A percentile compares a stretch with the other conserved stretches of the same genome.
Evolutionary conservation across 2,113 vertebrate species (phyloP).

Genomic region (Anolis carolinensis): DNA sequence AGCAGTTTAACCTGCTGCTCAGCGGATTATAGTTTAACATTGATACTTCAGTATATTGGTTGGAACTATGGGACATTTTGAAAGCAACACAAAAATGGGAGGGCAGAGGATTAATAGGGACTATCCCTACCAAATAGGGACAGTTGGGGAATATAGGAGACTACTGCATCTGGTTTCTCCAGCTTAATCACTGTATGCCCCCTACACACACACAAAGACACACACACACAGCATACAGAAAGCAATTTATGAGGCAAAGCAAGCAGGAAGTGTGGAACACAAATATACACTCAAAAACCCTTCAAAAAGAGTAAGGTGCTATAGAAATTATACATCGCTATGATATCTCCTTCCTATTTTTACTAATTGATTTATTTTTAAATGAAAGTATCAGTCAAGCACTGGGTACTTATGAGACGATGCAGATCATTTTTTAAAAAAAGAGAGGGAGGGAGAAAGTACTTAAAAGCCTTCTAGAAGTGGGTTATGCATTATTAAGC

Average conservation of each 20-base stretch:
- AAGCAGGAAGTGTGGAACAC: not conserved
- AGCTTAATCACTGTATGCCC: not conserved
- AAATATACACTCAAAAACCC: not conserved
- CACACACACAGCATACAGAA: not conserved
- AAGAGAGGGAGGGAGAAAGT: too few species aligned
- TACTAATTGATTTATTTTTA: slow-evolving; percentile 3
- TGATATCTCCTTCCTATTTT: not conserved
- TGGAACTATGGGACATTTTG: too few species aligned
- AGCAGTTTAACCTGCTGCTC: too few species aligned
- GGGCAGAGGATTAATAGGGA: too few species aligned
- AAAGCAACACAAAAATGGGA: too few species aligned
- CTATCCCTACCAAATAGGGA: too few species aligned
- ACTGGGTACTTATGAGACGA: not conserved
- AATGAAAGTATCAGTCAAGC: not conserved
- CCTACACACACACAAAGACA: not conserved
- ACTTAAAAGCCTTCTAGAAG: not conserved
- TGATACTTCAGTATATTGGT: too few species aligned
- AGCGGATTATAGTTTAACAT: too few species aligned
- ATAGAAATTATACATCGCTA: not conserved
- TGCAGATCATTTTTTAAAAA: not conserved
- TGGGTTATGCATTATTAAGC: slow-evolving; percentile 16
- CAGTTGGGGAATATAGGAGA: not conserved
- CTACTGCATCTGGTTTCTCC: not conserved
- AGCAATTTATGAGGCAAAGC: not conserved
- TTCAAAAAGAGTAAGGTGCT: not conserved